Conservation (phyloP, 2,113 vertebrate species). For the Myotis brandtii region DNA sequence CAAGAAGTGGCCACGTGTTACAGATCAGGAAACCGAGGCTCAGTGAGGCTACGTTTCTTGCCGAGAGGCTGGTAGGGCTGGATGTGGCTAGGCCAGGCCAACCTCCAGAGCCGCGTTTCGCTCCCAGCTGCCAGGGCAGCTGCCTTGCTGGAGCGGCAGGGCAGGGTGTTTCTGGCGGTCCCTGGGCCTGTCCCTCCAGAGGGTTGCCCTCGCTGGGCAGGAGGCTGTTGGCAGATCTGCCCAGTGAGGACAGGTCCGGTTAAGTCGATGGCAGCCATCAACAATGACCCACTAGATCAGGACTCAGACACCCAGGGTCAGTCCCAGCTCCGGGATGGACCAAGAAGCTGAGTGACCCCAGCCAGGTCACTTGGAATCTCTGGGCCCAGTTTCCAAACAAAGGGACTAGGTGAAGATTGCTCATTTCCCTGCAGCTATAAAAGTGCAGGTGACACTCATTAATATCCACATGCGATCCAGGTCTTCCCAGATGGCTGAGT, state of each 20-base stretch:
- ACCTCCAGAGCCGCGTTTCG: neutral
- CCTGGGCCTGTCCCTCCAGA: neutral
- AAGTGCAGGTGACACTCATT: accelerated
- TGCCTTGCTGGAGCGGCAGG: neutral
- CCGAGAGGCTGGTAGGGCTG: neutral
- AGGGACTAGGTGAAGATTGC: neutral
- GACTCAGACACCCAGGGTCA: neutral
- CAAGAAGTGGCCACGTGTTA: neutral
- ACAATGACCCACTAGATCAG: neutral
- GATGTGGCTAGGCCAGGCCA: neutral
- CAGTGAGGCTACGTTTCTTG: neutral
- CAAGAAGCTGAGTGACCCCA: neutral
- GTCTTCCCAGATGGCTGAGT: accelerated
- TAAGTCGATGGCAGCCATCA: neutral
- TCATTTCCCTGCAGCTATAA: neutral
- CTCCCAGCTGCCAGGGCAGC: neutral
- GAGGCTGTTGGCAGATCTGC: neutral
- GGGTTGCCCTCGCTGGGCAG: neutral
- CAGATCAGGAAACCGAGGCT: neutral
- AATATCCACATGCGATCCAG: accelerated
- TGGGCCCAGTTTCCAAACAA: neutral
- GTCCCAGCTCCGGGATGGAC: neutral
- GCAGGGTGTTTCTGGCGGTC: neutral
- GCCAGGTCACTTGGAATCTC: neutral
- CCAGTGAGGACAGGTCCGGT: neutral